Evolutionary conservation across 2,888 invertebrate species (phyloP).

Genomic region (Tetragonisca angustula): DNA sequence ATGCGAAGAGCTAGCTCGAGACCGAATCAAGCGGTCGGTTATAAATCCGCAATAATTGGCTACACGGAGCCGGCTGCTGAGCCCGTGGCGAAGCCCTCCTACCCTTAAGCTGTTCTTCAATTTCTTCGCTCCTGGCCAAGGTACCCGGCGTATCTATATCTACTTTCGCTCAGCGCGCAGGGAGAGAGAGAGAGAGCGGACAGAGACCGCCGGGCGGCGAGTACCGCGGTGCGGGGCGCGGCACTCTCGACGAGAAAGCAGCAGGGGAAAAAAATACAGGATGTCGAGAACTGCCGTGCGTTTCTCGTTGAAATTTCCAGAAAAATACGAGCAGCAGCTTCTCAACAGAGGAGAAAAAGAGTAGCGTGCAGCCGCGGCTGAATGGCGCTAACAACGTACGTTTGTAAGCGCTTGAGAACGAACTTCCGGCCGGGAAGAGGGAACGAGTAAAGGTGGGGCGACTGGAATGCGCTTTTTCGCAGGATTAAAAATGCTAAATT

Average conservation of each 20-base stretch:
- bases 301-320: conserved; percentile 68
- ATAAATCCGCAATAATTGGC: conserved; percentile 83
- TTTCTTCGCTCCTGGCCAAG: conserved; percentile 71
- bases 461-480: conserved; percentile 73
- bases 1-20: conserved; percentile 55
- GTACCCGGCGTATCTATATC: conserved; percentile 59
- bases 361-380: conserved; percentile 63
- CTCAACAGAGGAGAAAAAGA: conserved; percentile 54
- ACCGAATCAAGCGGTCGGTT: conserved; percentile 74
- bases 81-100: conserved; percentile 72
- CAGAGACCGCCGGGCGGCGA: conserved; percentile 12
- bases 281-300: conserved; percentile 64
- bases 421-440: conserved; percentile 65
- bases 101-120: conserved; percentile 75
- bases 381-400: conserved; percentile 72
- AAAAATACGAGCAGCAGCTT: conserved; percentile 75
- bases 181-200: neutral
- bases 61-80: conserved; percentile 74
- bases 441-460: conserved; percentile 38
- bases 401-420: conserved; percentile 66
- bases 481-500: conserved; percentile 82
- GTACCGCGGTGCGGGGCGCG: neutral
- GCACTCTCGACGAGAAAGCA: conserved; percentile 34
- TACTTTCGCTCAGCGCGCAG: conserved; percentile 44
- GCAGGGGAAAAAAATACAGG: conserved; percentile 40